Percentiles rank a stretch among this genome's conserved stretches.
These are phyloP conservation scores for Miltochrista miniata DNA, from an alignment of 2,888 invertebrate species.

Conservation along the genomic window DNA sequence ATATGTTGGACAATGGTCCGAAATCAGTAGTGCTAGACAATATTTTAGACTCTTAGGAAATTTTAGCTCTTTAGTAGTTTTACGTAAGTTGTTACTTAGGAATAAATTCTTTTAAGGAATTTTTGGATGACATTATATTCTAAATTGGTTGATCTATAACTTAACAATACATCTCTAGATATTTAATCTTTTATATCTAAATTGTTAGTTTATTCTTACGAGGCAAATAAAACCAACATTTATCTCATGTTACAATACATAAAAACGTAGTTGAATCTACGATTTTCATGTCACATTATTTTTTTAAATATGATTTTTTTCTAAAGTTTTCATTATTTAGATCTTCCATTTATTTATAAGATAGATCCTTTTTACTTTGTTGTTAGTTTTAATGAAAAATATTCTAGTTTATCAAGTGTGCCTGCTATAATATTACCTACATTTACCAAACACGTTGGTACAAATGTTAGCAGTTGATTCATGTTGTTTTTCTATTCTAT, in stretches of 20 bases:
- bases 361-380: conserved; percentile 28
- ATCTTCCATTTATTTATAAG: conserved; percentile 14
- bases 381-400: conserved; percentile 21
- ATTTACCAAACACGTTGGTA: conserved; percentile 13
- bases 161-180: conserved; percentile 30
- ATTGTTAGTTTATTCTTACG: conserved; percentile 29
- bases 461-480: conserved; percentile 11
- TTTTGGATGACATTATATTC: conserved; percentile 41
- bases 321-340: conserved; percentile 20
- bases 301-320: conserved; percentile 9
- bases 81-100: conserved; percentile 47
- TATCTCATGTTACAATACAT: conserved; percentile 22
- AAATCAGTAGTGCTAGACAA: conserved; percentile 59
- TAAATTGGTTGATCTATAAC: conserved; percentile 21
- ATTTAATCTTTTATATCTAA: conserved; percentile 21
- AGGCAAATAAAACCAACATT: conserved; percentile 13
- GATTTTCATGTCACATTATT: conserved; percentile 18
- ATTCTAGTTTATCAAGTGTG: conserved; percentile 30
- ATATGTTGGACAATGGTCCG: conserved; percentile 31
- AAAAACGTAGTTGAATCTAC: conserved; percentile 25
- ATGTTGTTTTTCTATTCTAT: conserved; percentile 8
- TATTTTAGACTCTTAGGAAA: conserved; percentile 48
- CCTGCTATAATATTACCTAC: conserved; percentile 31
- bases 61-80: conserved; percentile 50
- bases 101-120: conserved; percentile 44